These are phyloP conservation scores for Phyllostomus hastatus DNA, from an alignment of 2,113 vertebrate species.

Conservation along the genomic window DNA sequence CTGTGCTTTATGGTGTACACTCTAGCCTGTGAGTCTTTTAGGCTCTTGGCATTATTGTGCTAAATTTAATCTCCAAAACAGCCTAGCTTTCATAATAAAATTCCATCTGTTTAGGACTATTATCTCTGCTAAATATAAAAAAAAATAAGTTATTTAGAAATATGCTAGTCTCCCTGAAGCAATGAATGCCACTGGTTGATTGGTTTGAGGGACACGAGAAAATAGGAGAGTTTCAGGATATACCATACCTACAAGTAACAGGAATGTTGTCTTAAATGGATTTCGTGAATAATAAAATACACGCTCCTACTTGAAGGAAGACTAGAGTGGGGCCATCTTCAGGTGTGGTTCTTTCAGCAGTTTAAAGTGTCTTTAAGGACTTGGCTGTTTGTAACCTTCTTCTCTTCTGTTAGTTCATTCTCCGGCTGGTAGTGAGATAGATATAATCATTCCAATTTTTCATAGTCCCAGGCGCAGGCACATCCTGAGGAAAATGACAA, in stretches of 20 bases:
- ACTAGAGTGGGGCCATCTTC: fast-evolving
- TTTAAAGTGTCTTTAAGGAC: background rate
- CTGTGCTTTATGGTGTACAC: background rate
- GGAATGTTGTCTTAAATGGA: background rate
- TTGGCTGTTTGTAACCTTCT: background rate
- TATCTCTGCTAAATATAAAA: background rate
- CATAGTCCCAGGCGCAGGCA: background rate
- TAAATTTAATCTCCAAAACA: background rate
- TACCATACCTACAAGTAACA: background rate
- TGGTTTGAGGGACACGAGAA: background rate
- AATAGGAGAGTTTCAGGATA: background rate
- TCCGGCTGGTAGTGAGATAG: background rate
- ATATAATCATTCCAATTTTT: background rate
- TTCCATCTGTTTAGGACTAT: background rate
- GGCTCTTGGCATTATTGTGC: background rate
- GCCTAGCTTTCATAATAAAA: background rate
- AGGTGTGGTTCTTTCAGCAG: background rate
- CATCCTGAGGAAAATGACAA: background rate
- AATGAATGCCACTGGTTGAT: background rate
- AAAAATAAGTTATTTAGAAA: background rate
- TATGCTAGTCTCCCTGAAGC: background rate
- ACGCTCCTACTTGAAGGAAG: background rate
- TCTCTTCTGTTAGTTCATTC: background rate
- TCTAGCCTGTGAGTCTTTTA: background rate
- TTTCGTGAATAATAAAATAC: background rate